A percentile compares a stretch with the other conserved stretches of the same genome.
phyloP scores from a whole-genome alignment of 2,113 vertebrate species.

The Leptodactylus fuscus region DNA sequence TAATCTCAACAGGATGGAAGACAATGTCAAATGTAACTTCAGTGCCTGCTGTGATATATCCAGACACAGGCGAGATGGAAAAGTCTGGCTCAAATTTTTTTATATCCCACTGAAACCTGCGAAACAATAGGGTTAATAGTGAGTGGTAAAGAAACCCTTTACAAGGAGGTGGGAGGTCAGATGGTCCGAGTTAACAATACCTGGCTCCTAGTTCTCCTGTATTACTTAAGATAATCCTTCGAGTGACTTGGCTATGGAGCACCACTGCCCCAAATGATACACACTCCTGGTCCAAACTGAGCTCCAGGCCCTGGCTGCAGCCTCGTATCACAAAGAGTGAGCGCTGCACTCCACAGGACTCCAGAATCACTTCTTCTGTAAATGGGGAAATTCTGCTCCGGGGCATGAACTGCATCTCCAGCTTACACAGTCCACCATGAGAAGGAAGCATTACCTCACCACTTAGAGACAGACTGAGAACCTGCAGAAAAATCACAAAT shows the following conservation, averaged over 20 bases:
- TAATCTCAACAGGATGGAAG: constrained; percentile 77
- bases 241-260: constrained; percentile 71
- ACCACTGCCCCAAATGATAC: constrained; percentile 84
- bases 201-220: constrained; percentile 79
- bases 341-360: constrained; percentile 71
- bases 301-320: constrained; percentile 81
- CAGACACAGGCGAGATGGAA: constrained; percentile 78
- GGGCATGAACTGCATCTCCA: constrained; percentile 81
- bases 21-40: constrained; percentile 78
- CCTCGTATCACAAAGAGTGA: constrained; percentile 81
- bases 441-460: constrained; percentile 73
- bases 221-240: constrained; percentile 77
- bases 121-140: neutral
- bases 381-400: constrained; percentile 72
- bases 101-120: constrained; percentile 85
- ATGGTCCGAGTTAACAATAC: constrained; percentile 64
- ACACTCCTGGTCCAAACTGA: constrained; percentile 80
- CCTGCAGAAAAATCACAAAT: constrained; percentile 62
- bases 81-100: constrained; percentile 76
- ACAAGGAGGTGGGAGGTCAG: neutral
- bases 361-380: constrained; percentile 77
- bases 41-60: constrained; percentile 80
- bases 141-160: neutral
- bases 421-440: constrained; percentile 70
- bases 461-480: constrained; percentile 73